These are phyloP conservation scores for Pelecanoides urinatrix DNA, from an alignment of 2,113 vertebrate species.

Conservation along the genomic window DNA sequence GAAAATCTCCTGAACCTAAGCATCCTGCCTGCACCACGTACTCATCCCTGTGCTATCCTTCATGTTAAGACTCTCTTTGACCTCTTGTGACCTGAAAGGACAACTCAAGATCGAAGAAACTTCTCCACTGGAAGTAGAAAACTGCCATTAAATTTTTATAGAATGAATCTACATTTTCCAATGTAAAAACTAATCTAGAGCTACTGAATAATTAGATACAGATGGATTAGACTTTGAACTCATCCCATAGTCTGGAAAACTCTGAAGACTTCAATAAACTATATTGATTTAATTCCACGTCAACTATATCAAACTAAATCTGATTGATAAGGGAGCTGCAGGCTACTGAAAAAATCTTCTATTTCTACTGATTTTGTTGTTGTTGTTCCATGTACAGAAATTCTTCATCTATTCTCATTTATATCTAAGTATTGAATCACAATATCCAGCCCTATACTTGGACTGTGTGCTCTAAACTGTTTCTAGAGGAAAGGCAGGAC, in stretches of 20 bases:
- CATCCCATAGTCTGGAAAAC: neutral
- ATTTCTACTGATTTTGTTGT: neutral
- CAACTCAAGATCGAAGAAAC: neutral
- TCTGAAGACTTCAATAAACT: neutral
- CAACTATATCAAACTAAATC: neutral
- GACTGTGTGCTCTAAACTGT: neutral
- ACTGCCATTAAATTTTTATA: neutral
- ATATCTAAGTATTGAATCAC: neutral
- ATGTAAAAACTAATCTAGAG: neutral
- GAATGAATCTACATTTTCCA: neutral
- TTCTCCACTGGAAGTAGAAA: neutral
- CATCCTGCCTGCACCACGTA: rapidly evolving
- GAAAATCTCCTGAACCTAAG: neutral
- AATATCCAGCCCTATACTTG: neutral
- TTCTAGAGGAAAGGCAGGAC: neutral
- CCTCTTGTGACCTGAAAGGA: neutral
- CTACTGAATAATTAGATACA: neutral
- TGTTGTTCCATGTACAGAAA: neutral
- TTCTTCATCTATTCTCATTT: neutral
- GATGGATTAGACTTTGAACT: neutral
- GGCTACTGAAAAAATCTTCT: neutral
- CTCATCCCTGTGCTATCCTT: neutral
- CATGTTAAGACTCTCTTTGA: neutral
- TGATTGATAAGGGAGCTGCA: neutral
- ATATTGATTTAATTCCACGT: neutral